Conservation (phyloP, 2,113 vertebrate species). For the Trachemys scripta region DNA sequence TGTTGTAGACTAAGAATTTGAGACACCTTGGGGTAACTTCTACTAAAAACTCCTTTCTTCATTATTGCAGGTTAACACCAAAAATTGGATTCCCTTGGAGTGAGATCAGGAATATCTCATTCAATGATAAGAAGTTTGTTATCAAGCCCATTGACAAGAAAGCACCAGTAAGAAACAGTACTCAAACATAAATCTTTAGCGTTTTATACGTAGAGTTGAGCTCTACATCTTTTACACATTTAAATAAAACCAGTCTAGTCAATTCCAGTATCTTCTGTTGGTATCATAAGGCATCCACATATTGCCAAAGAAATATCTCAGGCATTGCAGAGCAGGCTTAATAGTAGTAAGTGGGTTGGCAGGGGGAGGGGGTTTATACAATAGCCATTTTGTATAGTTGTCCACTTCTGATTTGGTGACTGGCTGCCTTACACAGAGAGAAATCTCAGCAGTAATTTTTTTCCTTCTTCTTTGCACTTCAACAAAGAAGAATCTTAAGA, state of each 20-base stretch:
- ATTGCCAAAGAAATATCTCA: background rate
- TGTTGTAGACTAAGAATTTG: background rate
- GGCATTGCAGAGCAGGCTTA: background rate
- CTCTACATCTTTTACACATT: too few species aligned
- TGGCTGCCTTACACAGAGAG: background rate
- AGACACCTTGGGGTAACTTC: background rate
- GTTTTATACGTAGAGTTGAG: too few species aligned
- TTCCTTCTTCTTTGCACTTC: too few species aligned
- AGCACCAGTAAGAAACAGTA: constrained; percentile 87
- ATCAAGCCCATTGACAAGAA: constrained; percentile 99
- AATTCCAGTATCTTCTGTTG: background rate
- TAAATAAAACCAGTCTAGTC: background rate
- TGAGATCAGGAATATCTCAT: constrained; percentile 97
- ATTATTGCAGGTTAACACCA: constrained; percentile 89
- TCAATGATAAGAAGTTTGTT: constrained; percentile 99
- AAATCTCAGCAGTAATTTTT: too few species aligned
- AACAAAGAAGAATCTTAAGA: background rate
- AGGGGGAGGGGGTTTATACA: background rate
- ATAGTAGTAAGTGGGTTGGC: background rate
- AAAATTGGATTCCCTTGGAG: constrained; percentile 99
- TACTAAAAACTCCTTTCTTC: background rate
- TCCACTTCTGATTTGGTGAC: background rate
- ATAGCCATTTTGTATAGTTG: background rate
- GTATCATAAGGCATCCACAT: background rate
- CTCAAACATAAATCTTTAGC: background rate